These are phyloP conservation scores for Drosophila rufa DNA, from an alignment of 1,140 invertebrate species.

Conservation along the genomic window DNA sequence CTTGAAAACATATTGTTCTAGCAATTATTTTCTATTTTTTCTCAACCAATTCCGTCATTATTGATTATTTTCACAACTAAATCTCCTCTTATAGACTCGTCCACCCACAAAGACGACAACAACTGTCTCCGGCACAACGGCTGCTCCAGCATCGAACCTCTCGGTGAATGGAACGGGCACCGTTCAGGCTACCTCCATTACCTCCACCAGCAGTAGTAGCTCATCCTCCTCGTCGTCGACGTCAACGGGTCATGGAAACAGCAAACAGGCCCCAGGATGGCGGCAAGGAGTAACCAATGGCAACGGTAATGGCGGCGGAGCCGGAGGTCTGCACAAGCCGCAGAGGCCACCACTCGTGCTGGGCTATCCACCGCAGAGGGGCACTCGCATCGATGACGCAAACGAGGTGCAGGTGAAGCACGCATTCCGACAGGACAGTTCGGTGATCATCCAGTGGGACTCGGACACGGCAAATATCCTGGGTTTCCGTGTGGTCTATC, in stretches of 20 bases:
- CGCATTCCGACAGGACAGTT: conserved; percentile 93
- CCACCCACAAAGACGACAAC: conserved; percentile 54
- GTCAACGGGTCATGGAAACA: conserved; percentile 40
- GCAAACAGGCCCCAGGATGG: conserved; percentile 71
- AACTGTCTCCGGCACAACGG: conserved; percentile 33
- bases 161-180: conserved; percentile 64
- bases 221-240: conserved; percentile 38
- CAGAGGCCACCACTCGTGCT: conserved; percentile 90
- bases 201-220: conserved; percentile 33
- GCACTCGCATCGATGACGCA: conserved; percentile 86
- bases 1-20: background rate
- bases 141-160: conserved; percentile 53
- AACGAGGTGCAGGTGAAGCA: conserved; percentile 94
- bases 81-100: conserved; percentile 61
- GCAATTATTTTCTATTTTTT: background rate
- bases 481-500: conserved; percentile 95
- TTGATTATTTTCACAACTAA: background rate
- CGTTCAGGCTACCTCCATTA: conserved; percentile 72
- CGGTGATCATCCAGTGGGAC: conserved; percentile 96
- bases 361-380: conserved; percentile 88
- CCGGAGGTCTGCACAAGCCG: conserved; percentile 86
- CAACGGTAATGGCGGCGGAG: conserved; percentile 57
- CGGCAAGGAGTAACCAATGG: conserved; percentile 79
- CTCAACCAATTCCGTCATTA: background rate
- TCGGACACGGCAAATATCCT: conserved; percentile 93